These are phyloP conservation scores for Drosophila prosaltans DNA, from an alignment of 1,140 invertebrate genomes.

Conservation along the genomic window DNA sequence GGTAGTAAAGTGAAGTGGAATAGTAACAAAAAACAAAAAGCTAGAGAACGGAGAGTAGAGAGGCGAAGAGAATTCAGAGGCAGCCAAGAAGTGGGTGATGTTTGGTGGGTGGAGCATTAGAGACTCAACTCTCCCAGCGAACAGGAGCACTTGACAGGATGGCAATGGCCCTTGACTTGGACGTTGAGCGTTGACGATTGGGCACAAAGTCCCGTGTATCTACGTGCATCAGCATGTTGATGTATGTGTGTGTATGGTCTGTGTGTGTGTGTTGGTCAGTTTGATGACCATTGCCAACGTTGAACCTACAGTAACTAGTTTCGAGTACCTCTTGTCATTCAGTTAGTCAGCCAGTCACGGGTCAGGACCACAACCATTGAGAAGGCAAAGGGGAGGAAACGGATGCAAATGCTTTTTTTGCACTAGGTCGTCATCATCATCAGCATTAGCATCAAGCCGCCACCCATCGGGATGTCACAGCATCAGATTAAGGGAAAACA, in stretches of 20 bases:
- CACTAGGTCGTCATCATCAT: not conserved
- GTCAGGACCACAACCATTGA: constrained; percentile 9
- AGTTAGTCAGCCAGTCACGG: constrained; percentile 33
- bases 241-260: constrained; percentile 20
- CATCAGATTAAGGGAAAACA: not conserved
- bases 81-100: too few relatives aligned
- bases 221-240: constrained; percentile 12
- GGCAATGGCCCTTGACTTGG: constrained; percentile 64
- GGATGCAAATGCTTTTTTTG: not conserved
- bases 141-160: constrained; percentile 58
- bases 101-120: too few relatives aligned
- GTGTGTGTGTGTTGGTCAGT: constrained; percentile 40
- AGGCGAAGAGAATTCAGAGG: constrained; percentile 22
- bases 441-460: not conserved
- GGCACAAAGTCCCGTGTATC: constrained; percentile 38
- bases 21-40: constrained; percentile 13
- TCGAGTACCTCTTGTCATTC: constrained; percentile 56
- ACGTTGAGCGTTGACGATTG: constrained; percentile 54
- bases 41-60: not conserved
- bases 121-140: not conserved
- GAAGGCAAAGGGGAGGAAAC: constrained; percentile 12
- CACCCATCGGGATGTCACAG: not conserved
- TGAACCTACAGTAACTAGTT: constrained; percentile 58
- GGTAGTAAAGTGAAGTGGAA: constrained; percentile 25
- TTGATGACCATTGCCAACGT: constrained; percentile 37